These are phyloP conservation scores for Gasterosteus aculeatus DNA, from an alignment of 2,113 vertebrate genomes.

Conservation along the genomic window DNA sequence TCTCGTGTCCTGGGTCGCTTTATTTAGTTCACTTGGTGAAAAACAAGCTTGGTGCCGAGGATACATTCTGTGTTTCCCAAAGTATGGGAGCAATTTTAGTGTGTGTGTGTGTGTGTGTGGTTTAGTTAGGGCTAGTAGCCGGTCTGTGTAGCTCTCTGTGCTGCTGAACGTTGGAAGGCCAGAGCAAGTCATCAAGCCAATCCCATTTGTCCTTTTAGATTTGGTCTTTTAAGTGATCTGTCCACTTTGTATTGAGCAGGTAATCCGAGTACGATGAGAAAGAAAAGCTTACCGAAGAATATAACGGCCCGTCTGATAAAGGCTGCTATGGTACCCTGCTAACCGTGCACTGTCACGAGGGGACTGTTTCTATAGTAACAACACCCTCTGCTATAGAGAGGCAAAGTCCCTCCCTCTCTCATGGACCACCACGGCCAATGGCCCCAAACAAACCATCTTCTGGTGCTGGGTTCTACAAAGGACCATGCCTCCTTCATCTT, in stretches of 20 bases:
- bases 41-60: constrained; percentile 3
- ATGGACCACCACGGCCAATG: too few species aligned
- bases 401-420: too few species aligned
- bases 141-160: background rate
- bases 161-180: background rate
- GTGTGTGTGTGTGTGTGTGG: background rate
- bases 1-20: constrained; percentile 41
- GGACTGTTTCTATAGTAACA: too few species aligned
- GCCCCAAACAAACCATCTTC: too few species aligned
- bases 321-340: background rate
- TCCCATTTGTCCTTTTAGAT: constrained; percentile 16
- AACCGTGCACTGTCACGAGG: too few species aligned
- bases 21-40: constrained; percentile 23
- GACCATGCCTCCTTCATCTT: background rate
- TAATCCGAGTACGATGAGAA: background rate
- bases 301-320: background rate
- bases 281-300: background rate
- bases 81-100: background rate
- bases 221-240: background rate
- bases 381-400: too few species aligned
- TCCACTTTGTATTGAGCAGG: background rate
- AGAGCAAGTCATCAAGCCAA: constrained; percentile 1
- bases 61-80: background rate
- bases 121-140: background rate
- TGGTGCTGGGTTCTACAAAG: background rate